These are phyloP conservation scores for Zenarchopterus dispar DNA, from an alignment of 2,797 vertebrate species.

Conservation along the genomic window DNA sequence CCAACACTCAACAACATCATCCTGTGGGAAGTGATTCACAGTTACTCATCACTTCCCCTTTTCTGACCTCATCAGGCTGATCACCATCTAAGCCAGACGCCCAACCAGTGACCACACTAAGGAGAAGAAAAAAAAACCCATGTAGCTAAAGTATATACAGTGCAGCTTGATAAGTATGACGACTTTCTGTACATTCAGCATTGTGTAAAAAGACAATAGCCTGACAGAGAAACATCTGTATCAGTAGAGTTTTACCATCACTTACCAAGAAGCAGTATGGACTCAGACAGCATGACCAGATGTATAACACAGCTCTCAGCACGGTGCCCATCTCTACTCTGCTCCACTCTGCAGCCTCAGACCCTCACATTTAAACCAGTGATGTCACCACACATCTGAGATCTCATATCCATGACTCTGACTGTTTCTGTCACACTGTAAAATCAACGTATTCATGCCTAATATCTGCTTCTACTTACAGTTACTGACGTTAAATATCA, in stretches of 20 bases:
- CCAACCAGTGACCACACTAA: conserved; percentile 3
- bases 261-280: conserved; percentile 66
- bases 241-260: conserved; percentile 11
- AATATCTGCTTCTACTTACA: no score
- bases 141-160: neutral
- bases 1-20: conserved; percentile 7
- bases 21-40: conserved; percentile 59
- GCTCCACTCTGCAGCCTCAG: conserved; percentile 29
- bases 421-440: no score
- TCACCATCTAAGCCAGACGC: conserved; percentile 10
- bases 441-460: no score
- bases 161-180: no score
- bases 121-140: neutral
- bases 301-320: conserved; percentile 61
- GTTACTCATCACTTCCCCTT: conserved; percentile 41
- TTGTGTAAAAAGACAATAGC: neutral
- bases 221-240: conserved; percentile 7
- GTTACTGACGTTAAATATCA: no score
- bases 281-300: conserved; percentile 64
- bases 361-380: conserved; percentile 30
- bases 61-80: conserved; percentile 55
- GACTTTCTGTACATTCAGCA: neutral
- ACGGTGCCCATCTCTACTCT: conserved; percentile 61
- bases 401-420: no score
- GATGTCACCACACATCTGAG: conserved; percentile 51